Base-by-base conservation (phyloP, 2,797 vertebrate species). In the Vespertilio murinus region DNA sequence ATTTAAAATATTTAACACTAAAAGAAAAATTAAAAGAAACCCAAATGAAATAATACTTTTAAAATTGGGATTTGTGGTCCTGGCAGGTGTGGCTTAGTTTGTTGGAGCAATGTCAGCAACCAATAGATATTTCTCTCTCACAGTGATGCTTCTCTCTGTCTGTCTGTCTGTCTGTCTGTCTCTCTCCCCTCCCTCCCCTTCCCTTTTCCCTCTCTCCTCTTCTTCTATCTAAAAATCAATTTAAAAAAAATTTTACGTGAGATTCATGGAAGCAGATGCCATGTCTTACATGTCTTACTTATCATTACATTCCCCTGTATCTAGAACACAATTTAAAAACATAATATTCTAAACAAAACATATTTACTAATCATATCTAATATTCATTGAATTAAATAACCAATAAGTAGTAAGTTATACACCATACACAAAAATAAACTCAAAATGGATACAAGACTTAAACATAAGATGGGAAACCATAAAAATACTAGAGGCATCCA, bases 1-100 rank as follows among this genome's bases (percentile, higher is more conserved):
- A 40, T 38, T 92, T 91, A 84, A 93, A 84, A 88, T 74, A 90
- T 40, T 88, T 73, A 59, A 78, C 13, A 84, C 38, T 71, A 89
- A 90, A 49, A 74, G 16, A 90, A 35, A 90, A 73, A 83, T 16
- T 47, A 30, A 85, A 80, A 65, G 42, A 95, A 54, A 89, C 1
- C 20, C 28, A 87, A 69, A 49, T 74, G 28, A 94, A 95, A 38
- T 30, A 65, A 49, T 33, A 54, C 10, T 64, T 77, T 77, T 49
- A 69, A 47, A 88, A 89, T 54, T 79, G 47, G 81, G 45, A 71
- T 59, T 7, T 2, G 0, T 65, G 30, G 30, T 30, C 61, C 61
- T 65, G 61, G 61, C 61, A n/a, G 16, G 61, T 65, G 6, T 65
- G 14, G 16, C 61, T 64, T 3, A 18, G 16, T 30, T 65, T 6